These are phyloP conservation scores for Eueides isabella DNA, from an alignment of 1,140 invertebrate genomes.

Conservation along the genomic window DNA sequence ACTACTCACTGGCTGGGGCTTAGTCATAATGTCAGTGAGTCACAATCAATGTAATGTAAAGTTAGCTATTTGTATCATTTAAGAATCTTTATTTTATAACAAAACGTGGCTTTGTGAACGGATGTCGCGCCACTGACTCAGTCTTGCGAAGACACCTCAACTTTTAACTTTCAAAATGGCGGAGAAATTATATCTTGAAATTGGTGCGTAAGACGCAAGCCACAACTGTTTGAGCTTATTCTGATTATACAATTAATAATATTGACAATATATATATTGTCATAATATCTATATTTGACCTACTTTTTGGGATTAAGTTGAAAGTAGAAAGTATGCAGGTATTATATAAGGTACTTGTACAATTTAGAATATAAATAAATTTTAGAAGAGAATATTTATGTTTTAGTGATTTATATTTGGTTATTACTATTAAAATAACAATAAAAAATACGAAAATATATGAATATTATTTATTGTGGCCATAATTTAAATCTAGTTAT, in stretches of 20 bases:
- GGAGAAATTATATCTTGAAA: slow-evolving; percentile 34
- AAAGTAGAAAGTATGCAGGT: not conserved
- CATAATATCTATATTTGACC: too few species aligned
- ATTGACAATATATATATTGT: too few species aligned
- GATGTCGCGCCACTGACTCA: slow-evolving; percentile 52
- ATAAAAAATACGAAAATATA: not conserved
- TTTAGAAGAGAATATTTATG: not conserved
- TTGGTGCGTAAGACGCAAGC: slow-evolving; percentile 11
- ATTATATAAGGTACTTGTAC: too few species aligned
- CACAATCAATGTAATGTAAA: slow-evolving; percentile 34
- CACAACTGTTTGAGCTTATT: not conserved
- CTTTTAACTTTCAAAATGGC: slow-evolving; percentile 52
- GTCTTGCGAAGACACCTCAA: slow-evolving; percentile 27
- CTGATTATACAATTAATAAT: not conserved
- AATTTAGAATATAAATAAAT: not conserved
- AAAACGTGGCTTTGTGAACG: slow-evolving; percentile 45
- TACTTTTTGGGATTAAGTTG: too few species aligned
- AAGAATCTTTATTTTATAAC: slow-evolving; percentile 38
- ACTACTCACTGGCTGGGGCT: slow-evolving; percentile 37
- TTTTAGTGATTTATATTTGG: too few species aligned
- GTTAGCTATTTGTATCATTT: slow-evolving; percentile 38
- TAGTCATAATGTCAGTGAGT: slow-evolving; percentile 44
- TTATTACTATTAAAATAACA: not conserved
- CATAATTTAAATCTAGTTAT: too few species aligned
- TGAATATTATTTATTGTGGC: too few species aligned